Percentiles rank a stretch among this genome's conserved stretches.
Evolutionary conservation across 2,888 invertebrate species (phyloP).

Genomic region (Marasmarcha lunaedactyla): DNA sequence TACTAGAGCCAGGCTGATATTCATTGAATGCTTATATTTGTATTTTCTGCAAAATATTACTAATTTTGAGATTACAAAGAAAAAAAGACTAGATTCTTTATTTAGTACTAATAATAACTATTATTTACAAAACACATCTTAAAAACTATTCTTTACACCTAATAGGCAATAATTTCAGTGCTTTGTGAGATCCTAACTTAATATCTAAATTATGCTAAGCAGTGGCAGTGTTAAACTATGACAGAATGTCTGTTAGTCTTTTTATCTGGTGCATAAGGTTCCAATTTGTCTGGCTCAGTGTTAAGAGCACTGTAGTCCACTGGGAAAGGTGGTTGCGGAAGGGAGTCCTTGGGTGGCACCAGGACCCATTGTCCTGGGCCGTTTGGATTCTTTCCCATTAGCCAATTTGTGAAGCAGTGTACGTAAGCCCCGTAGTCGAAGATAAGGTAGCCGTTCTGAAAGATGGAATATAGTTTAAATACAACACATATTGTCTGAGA

Average conservation of each 20-base stretch:
- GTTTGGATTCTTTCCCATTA: slow-evolving; percentile 80
- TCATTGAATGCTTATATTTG: no score
- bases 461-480: no score
- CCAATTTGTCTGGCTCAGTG: slow-evolving; percentile 76
- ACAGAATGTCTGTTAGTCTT: slow-evolving; percentile 78
- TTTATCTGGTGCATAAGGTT: slow-evolving; percentile 77
- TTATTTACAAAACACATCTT: no score
- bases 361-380: slow-evolving; percentile 82
- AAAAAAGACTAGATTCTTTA: no score
- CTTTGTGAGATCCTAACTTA: slow-evolving; percentile 5
- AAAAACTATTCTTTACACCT: no score
- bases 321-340: slow-evolving; percentile 73
- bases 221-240: slow-evolving; percentile 57
- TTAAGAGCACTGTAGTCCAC: slow-evolving; percentile 82
- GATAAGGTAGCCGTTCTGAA: slow-evolving; percentile 77
- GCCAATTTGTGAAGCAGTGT: slow-evolving; percentile 80
- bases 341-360: slow-evolving; percentile 69
- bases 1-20: no score
- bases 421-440: slow-evolving; percentile 77
- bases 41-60: no score
- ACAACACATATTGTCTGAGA: no score
- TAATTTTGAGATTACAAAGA: no score
- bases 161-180: background rate
- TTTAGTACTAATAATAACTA: no score
- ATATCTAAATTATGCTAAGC: slow-evolving; percentile 5